These are phyloP conservation scores for Drosophila rhopaloa DNA, from an alignment of 1,140 invertebrate genomes.

Conservation along the genomic window DNA sequence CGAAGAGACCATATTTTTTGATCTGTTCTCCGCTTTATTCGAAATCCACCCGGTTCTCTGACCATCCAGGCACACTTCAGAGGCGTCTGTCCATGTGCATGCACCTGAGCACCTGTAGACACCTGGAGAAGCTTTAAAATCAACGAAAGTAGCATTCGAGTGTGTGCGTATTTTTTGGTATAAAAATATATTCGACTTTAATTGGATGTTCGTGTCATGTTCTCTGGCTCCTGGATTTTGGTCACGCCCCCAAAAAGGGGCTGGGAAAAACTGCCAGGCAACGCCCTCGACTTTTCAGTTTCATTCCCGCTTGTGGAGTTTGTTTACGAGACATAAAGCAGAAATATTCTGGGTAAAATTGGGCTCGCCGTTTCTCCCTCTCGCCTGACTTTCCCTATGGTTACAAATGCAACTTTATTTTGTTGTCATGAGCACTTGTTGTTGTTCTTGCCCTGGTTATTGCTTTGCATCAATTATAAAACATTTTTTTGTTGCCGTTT, in stretches of 20 bases:
- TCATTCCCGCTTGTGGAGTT: constrained; percentile 46
- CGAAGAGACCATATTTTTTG: not conserved
- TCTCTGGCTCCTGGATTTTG: not conserved
- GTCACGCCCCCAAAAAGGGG: constrained; percentile 13
- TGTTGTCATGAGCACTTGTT: constrained; percentile 73
- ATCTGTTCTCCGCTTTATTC: not conserved
- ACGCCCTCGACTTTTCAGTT: constrained; percentile 61
- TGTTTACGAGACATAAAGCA: constrained; percentile 62
- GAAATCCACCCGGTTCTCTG: not conserved
- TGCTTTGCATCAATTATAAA: constrained; percentile 70
- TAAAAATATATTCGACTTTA: constrained; percentile 59
- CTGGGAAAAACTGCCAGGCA: constrained; percentile 49
- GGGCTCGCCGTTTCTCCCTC: constrained; percentile 1
- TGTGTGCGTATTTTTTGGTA: constrained; percentile 5
- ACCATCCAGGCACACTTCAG: constrained; percentile 4
- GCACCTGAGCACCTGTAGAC: not conserved
- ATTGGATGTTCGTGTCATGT: constrained; percentile 59
- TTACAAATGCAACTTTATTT: constrained; percentile 49
- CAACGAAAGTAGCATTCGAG: not conserved
- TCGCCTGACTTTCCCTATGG: constrained; percentile 47
- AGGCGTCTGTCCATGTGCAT: constrained; percentile 18
- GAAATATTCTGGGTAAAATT: constrained; percentile 8
- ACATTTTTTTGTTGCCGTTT: constrained; percentile 40
- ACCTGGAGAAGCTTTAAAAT: not conserved
- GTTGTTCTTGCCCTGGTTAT: constrained; percentile 48